Conservation (phyloP, 2,797 vertebrate genomes). For the Lindbergichthys nudifrons region DNA sequence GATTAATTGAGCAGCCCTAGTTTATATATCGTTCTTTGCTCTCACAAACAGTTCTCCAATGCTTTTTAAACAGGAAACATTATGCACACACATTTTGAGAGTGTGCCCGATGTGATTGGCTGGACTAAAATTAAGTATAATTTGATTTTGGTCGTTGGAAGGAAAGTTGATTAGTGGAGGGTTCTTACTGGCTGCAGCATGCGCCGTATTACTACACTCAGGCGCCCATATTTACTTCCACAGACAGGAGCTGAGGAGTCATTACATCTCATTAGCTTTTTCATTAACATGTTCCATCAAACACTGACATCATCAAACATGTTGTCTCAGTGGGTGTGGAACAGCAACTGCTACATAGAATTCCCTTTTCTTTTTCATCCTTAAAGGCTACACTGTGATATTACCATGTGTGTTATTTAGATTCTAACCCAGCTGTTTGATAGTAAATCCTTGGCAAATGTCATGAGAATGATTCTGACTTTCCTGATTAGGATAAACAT, state of each 20-base stretch:
- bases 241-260: slow-evolving; percentile 86
- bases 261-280: slow-evolving; percentile 87
- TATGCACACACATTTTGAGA: slow-evolving; percentile 6
- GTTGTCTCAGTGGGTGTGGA: slow-evolving; percentile 55
- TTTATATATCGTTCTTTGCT: not conserved
- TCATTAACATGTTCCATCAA: slow-evolving; percentile 82
- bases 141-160: slow-evolving; percentile 40
- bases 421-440: slow-evolving; percentile 20
- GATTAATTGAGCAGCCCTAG: no score
- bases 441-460: slow-evolving; percentile 39
- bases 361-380: slow-evolving; percentile 41
- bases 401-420: slow-evolving; percentile 11
- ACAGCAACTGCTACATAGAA: slow-evolving; percentile 33
- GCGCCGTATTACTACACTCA: slow-evolving; percentile 76
- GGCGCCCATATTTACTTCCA: slow-evolving; percentile 87
- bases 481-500: slow-evolving; percentile 12
- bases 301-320: slow-evolving; percentile 71
- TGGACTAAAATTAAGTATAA: slow-evolving; percentile 23
- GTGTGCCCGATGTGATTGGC: slow-evolving; percentile 9
- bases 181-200: slow-evolving; percentile 58
- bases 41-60: not conserved
- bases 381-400: slow-evolving; percentile 6
- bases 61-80: slow-evolving; percentile 2
- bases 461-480: slow-evolving; percentile 20
- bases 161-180: slow-evolving; percentile 52